A percentile compares a stretch with the other conserved stretches of the same genome.
phyloP scores from a whole-genome alignment of 2,888 invertebrate species.

The Drosophila aldrichi region DNA sequence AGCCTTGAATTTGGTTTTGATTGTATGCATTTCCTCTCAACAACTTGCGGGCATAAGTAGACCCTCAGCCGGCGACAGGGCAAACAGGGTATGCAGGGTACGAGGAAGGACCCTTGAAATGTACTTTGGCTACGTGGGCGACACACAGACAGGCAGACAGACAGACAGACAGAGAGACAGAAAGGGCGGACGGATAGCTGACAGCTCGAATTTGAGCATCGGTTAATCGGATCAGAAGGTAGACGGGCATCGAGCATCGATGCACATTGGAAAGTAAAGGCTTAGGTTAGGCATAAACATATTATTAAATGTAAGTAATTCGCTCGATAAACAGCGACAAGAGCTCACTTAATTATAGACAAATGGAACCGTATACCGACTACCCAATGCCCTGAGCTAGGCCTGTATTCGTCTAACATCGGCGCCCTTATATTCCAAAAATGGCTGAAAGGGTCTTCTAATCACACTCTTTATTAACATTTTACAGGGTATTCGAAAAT shows the following conservation, averaged over 20 bases:
- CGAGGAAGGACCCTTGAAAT: not conserved
- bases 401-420: not conserved
- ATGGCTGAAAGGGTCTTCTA: too few relatives aligned
- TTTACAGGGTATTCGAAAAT: not conserved
- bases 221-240: constrained; percentile 25
- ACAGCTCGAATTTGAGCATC: constrained; percentile 16
- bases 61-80: not conserved
- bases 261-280: not conserved
- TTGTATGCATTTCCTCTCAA: not conserved
- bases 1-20: not conserved
- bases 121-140: constrained; percentile 1
- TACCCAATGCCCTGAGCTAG: not conserved
- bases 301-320: constrained; percentile 7
- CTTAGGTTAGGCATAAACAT: not conserved
- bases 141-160: not conserved
- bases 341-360: not conserved
- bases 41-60: not conserved
- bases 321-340: constrained; percentile 1
- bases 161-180: not conserved
- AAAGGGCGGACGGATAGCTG: constrained; percentile 3
- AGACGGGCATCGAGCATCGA: constrained; percentile 3
- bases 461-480: too few relatives aligned
- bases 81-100: not conserved
- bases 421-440: not conserved
- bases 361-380: not conserved